These are phyloP conservation scores for Julus scandinavius DNA, from an alignment of 2,888 invertebrate genomes.

Conservation along the genomic window DNA sequence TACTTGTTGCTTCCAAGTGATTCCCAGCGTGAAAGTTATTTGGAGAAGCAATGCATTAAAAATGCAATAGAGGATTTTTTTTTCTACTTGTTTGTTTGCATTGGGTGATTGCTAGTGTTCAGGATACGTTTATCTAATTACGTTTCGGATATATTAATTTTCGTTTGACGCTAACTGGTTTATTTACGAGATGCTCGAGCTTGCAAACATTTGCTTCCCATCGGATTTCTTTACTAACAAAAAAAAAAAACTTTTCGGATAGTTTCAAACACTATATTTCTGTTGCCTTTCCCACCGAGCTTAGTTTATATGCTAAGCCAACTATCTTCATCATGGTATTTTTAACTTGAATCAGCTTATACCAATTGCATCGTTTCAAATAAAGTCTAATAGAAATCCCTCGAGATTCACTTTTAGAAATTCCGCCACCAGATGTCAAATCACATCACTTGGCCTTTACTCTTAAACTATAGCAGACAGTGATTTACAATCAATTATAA, in stretches of 20 bases:
- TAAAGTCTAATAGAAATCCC: neutral
- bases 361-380: neutral
- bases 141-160: neutral
- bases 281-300: neutral
- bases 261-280: neutral
- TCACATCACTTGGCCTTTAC: too few species aligned
- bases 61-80: neutral
- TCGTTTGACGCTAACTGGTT: neutral
- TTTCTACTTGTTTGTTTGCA: neutral
- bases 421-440: too few species aligned
- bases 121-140: neutral
- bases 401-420: too few species aligned
- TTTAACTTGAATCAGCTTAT: neutral
- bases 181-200: neutral
- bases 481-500: too few species aligned
- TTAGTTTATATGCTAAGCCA: neutral
- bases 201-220: neutral
- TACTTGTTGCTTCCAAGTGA: constrained; percentile 9
- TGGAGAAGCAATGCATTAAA: neutral
- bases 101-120: neutral
- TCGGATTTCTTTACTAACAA: neutral
- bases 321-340: neutral
- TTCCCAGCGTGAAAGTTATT: neutral
- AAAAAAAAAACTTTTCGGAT: neutral
- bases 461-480: too few species aligned